Conservation (phyloP, 1,140 invertebrate genomes). For the Paramacrobiotus metropolitanus region DNA sequence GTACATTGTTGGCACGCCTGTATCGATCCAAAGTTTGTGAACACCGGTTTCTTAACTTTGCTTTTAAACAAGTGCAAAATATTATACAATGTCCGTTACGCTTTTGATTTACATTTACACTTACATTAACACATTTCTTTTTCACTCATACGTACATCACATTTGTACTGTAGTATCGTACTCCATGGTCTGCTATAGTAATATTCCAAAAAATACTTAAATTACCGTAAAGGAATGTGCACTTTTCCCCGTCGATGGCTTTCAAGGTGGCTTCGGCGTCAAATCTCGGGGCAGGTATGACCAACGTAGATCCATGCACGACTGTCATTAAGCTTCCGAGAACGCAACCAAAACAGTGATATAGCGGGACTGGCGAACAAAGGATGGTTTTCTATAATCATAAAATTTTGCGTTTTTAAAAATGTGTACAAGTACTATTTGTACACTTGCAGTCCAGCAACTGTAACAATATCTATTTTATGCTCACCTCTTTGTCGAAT, state of each 20-base stretch:
- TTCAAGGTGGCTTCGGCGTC: constrained; percentile 39
- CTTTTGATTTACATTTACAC: too few species aligned
- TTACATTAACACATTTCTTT: too few species aligned
- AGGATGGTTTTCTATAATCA: constrained; percentile 22
- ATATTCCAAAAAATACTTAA: too few species aligned
- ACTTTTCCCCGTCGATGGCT: constrained; percentile 43
- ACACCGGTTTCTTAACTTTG: too few species aligned
- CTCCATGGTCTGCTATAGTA: too few species aligned
- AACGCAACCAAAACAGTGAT: constrained; percentile 66
- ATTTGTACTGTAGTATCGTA: too few species aligned
- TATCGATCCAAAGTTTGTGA: constrained; percentile 42
- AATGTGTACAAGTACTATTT: constrained; percentile 8
- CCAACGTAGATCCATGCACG: constrained; percentile 38
- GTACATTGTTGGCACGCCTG: constrained; percentile 91
- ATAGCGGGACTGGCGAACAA: constrained; percentile 63
- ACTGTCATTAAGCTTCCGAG: constrained; percentile 36
- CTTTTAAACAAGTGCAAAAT: too few species aligned
- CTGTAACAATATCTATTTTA: too few species aligned
- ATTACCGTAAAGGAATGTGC: constrained; percentile 2
- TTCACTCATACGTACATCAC: too few species aligned
- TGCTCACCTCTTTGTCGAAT: constrained; percentile 27
- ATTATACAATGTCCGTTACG: too few species aligned
- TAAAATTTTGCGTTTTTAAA: constrained; percentile 8
- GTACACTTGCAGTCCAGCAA: too few species aligned
- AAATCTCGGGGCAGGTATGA: constrained; percentile 42